These are phyloP conservation scores for Campopleginae sp. DNA, from an alignment of 2,888 invertebrate genomes.

Conservation along the genomic window DNA sequence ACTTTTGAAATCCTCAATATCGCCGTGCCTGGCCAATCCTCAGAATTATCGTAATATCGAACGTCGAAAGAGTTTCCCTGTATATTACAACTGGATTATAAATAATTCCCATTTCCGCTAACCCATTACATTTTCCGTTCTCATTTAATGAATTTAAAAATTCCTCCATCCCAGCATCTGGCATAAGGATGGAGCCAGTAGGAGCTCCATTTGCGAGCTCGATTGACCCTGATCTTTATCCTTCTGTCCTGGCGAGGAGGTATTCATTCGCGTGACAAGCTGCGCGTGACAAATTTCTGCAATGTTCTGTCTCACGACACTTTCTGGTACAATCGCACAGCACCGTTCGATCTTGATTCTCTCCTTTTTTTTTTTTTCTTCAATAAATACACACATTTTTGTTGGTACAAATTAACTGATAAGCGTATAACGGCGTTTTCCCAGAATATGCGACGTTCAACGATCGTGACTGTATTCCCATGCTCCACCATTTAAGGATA, in stretches of 20 bases:
- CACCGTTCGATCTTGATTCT: slow-evolving; percentile 33
- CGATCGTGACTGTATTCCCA: background rate
- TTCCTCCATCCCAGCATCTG: slow-evolving; percentile 32
- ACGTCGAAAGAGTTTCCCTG: background rate
- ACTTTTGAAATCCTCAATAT: background rate
- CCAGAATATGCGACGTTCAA: background rate
- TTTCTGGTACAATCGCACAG: background rate
- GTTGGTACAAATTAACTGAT: slow-evolving; percentile 38
- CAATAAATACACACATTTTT: slow-evolving; percentile 10
- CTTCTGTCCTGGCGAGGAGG: slow-evolving; percentile 17
- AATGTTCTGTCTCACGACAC: slow-evolving; percentile 10
- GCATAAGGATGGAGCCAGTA: slow-evolving; percentile 34
- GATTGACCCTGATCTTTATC: slow-evolving; percentile 63
- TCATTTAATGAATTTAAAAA: slow-evolving; percentile 27
- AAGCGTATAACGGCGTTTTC: slow-evolving; percentile 38
- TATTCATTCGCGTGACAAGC: slow-evolving; percentile 49
- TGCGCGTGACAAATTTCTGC: slow-evolving; percentile 48
- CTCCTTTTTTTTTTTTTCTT: slow-evolving; percentile 2
- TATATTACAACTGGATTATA: background rate
- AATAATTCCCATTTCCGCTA: slow-evolving; percentile 2
- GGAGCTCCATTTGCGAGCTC: slow-evolving; percentile 56
- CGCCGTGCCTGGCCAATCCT: background rate
- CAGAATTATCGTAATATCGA: background rate
- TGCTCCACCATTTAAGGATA: background rate
- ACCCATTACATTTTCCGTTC: background rate